Conservation (phyloP, 1,140 invertebrate genomes). For the Thaumetopoea pityocampa region DNA sequence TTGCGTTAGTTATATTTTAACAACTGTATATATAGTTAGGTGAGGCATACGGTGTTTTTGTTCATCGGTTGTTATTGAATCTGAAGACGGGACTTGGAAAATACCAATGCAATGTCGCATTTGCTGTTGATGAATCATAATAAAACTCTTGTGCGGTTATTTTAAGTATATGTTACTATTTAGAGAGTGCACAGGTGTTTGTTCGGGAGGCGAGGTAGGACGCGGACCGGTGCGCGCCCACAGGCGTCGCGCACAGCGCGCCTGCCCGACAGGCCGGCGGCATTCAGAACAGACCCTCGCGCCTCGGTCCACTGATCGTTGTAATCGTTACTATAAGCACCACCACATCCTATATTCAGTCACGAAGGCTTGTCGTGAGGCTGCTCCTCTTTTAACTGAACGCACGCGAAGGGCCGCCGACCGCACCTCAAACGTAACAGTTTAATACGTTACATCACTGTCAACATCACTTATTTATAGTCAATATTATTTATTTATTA, state of each 20-base stretch:
- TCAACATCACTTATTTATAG: conserved; percentile 22
- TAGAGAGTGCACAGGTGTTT: conserved; percentile 29
- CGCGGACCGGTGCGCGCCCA: too few relatives aligned
- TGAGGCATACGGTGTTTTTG: conserved; percentile 58
- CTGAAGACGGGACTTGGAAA: conserved; percentile 46
- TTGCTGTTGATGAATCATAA: conserved; percentile 42
- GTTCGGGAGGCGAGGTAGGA: conserved; percentile 21
- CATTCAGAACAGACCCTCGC: conserved; percentile 52
- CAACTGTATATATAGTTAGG: conserved; percentile 70
- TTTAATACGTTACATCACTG: conserved; percentile 27
- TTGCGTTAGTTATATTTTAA: conserved; percentile 63
- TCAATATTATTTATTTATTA: conserved; percentile 2
- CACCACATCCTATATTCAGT: conserved; percentile 40
- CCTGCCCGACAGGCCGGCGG: too few relatives aligned
- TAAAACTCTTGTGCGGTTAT: conserved; percentile 42
- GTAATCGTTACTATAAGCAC: conserved; percentile 45
- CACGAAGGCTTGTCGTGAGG: conserved; percentile 39
- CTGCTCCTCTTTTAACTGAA: conserved; percentile 54
- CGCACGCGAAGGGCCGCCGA: conserved; percentile 2
- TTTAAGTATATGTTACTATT: conserved; percentile 53
- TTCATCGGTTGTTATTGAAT: conserved; percentile 63
- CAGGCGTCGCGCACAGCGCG: too few relatives aligned
- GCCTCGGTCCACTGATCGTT: conserved; percentile 41
- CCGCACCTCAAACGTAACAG: not conserved
- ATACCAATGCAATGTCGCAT: conserved; percentile 61